Conservation (phyloP, 2,797 vertebrate genomes). For the Poeciliopsis paucimaculata region DNA sequence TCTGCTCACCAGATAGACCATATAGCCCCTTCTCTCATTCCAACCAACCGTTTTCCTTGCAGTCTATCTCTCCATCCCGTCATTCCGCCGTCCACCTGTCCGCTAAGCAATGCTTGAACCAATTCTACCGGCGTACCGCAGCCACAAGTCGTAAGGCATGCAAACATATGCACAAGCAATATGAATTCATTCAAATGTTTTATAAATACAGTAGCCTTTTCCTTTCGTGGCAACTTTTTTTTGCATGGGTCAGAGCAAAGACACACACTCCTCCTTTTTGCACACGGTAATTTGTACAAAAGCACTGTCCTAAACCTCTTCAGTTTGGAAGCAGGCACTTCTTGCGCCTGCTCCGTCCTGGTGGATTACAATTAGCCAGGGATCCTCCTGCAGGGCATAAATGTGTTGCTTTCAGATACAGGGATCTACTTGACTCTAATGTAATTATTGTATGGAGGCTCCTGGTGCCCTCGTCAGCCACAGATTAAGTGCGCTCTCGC, state of each 20-base stretch:
- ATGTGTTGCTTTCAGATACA: slow-evolving; percentile 89
- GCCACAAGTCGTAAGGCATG: slow-evolving; percentile 51
- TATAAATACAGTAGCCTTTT: slow-evolving; percentile 18
- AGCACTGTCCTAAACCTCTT: slow-evolving; percentile 71
- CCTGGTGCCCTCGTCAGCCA: slow-evolving; percentile 81
- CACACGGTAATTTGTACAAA: slow-evolving; percentile 66
- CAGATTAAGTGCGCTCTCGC: slow-evolving; percentile 84
- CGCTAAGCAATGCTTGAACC: slow-evolving; percentile 61
- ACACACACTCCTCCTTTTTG: slow-evolving; percentile 40
- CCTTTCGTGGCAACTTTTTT: slow-evolving; percentile 10
- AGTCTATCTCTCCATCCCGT: slow-evolving; percentile 60
- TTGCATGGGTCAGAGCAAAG: slow-evolving; percentile 40
- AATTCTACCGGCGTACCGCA: slow-evolving; percentile 39
- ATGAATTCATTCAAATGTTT: slow-evolving; percentile 45
- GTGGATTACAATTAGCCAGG: slow-evolving; percentile 86
- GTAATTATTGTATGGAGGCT: slow-evolving; percentile 83
- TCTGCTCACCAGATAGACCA: slow-evolving; percentile 75
- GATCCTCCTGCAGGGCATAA: slow-evolving; percentile 86
- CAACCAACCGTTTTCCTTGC: slow-evolving; percentile 66
- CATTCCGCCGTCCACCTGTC: slow-evolving; percentile 70
- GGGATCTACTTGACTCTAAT: slow-evolving; percentile 86
- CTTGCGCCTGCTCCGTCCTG: slow-evolving; percentile 76
- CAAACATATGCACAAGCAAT: slow-evolving; percentile 46
- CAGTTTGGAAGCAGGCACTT: slow-evolving; percentile 81
- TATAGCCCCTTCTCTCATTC: slow-evolving; percentile 56